Evolutionary conservation across 2,113 vertebrate genomes (phyloP).

Genomic region (Peucedramus taeniatus): DNA sequence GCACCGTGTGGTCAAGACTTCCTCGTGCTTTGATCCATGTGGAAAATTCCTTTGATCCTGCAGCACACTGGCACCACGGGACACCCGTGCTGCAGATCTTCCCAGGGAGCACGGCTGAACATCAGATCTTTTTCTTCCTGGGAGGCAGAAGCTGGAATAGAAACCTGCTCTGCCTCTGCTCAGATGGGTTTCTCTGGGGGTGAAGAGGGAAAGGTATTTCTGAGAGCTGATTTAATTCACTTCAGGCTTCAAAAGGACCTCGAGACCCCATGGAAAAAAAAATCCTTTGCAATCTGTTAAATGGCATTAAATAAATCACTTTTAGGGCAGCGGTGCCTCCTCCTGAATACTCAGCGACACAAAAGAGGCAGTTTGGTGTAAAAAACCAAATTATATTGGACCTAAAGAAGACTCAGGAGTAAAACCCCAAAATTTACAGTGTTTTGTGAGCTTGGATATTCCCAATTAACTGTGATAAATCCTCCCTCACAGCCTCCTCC

Average conservation of each 20-base stretch:
- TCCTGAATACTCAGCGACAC: background rate
- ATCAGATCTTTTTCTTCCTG: background rate
- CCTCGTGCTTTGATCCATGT: background rate
- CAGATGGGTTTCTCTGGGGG: background rate
- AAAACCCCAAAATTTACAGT: background rate
- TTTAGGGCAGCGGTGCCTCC: background rate
- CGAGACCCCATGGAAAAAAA: background rate
- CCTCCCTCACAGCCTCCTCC: background rate
- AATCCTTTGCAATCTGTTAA: background rate
- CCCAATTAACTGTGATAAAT: background rate
- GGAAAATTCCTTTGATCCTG: constrained; percentile 15
- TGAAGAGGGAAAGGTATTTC: background rate
- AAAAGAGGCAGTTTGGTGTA: background rate
- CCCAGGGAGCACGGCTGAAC: background rate
- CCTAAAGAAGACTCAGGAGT: background rate
- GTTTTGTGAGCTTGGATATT: background rate
- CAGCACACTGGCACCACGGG: background rate
- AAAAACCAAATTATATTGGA: background rate
- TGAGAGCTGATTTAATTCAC: background rate
- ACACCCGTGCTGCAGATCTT: background rate
- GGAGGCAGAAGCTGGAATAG: background rate
- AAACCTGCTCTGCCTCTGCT: background rate
- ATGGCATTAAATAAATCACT: background rate
- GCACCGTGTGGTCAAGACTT: background rate
- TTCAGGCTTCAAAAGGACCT: background rate